A percentile compares a stretch with the other conserved stretches of the same genome.
These are phyloP conservation scores for Corydoras maculifer DNA, from an alignment of 2,113 vertebrate species.

Conservation along the genomic window DNA sequence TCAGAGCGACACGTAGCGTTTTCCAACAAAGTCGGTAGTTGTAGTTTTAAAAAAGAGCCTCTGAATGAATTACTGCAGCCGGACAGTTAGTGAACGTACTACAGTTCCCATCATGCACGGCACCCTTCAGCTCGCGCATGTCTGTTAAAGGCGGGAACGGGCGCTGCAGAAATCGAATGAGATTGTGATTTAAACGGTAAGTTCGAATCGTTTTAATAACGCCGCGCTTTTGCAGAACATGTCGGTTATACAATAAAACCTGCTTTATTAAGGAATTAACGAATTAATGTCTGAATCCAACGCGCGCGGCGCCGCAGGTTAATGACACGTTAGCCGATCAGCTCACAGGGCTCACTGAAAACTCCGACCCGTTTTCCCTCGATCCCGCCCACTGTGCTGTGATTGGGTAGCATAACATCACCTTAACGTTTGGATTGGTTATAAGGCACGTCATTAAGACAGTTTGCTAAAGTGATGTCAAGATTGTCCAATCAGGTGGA, in stretches of 20 bases:
- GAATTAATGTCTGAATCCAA: neutral
- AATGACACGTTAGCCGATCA: neutral
- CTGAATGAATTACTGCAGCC: neutral
- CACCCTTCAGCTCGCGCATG: constrained; percentile 11
- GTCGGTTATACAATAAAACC: neutral
- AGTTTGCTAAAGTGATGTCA: neutral
- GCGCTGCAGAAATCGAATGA: constrained; percentile 2
- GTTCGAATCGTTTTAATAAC: neutral
- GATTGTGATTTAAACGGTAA: constrained; percentile 10
- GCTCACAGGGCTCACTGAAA: neutral
- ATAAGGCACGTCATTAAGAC: too few species aligned
- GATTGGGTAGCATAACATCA: neutral
- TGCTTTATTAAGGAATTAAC: neutral
- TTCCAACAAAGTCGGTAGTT: constrained; percentile 36
- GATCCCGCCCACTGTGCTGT: neutral
- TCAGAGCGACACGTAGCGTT: constrained; percentile 52
- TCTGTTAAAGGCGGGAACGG: neutral
- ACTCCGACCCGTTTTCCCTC: neutral
- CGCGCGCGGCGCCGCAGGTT: neutral
- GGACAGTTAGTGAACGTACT: constrained; percentile 27
- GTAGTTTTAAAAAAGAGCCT: constrained; percentile 41
- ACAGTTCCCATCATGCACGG: constrained; percentile 43
- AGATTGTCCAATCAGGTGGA: neutral
- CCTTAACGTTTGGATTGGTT: neutral
- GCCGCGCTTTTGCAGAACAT: neutral